Base-by-base conservation (phyloP, 2,113 vertebrate genomes). In the Phainopepla nitens region DNA sequence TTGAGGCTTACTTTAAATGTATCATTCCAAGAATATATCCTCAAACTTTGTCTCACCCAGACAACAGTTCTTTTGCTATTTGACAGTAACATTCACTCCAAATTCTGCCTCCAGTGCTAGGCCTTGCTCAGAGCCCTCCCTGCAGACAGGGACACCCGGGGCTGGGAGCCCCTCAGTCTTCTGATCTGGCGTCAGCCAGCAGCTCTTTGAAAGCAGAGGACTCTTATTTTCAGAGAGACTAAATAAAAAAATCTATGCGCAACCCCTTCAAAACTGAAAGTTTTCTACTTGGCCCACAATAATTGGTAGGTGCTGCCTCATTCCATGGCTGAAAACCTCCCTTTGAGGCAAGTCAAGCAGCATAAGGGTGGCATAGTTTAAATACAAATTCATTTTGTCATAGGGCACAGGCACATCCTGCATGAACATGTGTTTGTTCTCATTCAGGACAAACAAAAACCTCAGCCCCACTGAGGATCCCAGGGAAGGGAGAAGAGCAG, bases 371-470 rank as follows among this genome's bases (percentile, higher is more conserved):
- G 13, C 23, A 64, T 8, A 11, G 60, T 56, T 44, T 6, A 82
- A 72, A 36, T 3, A 15, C 14, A 51, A 12, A 33, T 50, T 41
- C 3, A 11, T 35, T 44, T 49, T 82, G 41, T 62, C 24, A 33
- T 0, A 2, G n/a, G 36, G 33, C 28, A 44, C 13, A 8, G 42
- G 47, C 1, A 2, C 42, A 35, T n/a, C 36, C 35, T 20, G 7
- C 13, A 3, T 4, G 41, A 62, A 15, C 1, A 4, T 15, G 54
- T 31, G 44, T 25, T 82, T n/a, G 35, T 31, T 70, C n/a, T 51
- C 18, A 2, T 3, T 39, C 36, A 39, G 29, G 10, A 45, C 56
- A 69, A 75, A 33, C 24, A 77, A 41, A 42, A 80, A 36, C 33
- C 65, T 61, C 69, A 57, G 33, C 56, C 47, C 42, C 58, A 2